Base-by-base conservation (phyloP, 2,888 invertebrate genomes). In the Brachylomia viminalis region DNA sequence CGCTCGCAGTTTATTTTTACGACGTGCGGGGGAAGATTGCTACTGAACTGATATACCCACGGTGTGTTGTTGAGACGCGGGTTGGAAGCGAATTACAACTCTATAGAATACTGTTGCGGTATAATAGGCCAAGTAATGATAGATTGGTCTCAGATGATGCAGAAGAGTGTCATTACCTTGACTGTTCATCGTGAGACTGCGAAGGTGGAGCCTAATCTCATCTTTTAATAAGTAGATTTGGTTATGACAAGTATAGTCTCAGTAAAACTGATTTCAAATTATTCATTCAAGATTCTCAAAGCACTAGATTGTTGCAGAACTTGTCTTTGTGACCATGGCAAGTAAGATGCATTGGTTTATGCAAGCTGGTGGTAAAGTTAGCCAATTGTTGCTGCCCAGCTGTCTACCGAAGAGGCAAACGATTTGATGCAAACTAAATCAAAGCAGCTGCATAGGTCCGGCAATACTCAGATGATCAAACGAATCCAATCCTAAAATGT, bases 1-100 rank as follows among this genome's bases (percentile, higher is more conserved):
- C 79, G 59, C 45, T 70, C 66, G 76, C 78, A 84, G 87, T 87
- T 87, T 85, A 87, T 82, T 85, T 87, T 87, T 85, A 87, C 75
- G 87, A 86, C 54, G 49, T 77, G 77, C 72, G 75, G 82, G 84
- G 84, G 84, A 71, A 83, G 79, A 83, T 78, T 69, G 75, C 81
- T 68, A 8, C 71, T 45, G 42, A 52, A 64, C 79, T 86, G 76
- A 86, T 77, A 76, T 45, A 74, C 80, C 62, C 65, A 49, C 65
- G 56, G 80, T 62, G 67, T 49, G 68, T 58, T 33, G 58, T 45
- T 54, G 59, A 68, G 71, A 71, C 52, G 56, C 59, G 73, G 72
- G 77, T 74, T 72, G 10, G 52, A 45, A 56, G 61, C 66, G 56
- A 76, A 65, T 65, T 64, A 79, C 47, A 71, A 56, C 27, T 33